These are phyloP conservation scores for Willisornis vidua DNA, from an alignment of 2,113 vertebrate species.

Conservation along the genomic window DNA sequence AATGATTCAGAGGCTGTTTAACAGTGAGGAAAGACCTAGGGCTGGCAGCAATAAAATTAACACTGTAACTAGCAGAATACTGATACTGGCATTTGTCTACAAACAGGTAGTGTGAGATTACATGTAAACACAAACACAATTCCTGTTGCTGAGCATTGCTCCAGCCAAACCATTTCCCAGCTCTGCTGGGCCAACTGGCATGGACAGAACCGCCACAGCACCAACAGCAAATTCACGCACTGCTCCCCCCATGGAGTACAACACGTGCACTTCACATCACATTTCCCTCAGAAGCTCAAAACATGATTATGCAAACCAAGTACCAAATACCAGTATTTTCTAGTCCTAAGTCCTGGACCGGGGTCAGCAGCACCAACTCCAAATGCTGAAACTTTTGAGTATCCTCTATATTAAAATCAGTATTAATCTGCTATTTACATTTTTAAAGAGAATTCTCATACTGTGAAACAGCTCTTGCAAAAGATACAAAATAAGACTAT, in stretches of 20 bases:
- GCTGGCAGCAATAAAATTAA: background rate
- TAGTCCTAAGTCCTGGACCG: background rate
- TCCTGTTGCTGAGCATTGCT: background rate
- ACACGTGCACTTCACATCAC: background rate
- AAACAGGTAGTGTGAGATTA: background rate
- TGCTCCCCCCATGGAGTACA: fast-evolving
- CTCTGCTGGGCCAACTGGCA: background rate
- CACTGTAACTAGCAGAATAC: background rate
- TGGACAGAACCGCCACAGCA: background rate
- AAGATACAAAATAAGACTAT: background rate
- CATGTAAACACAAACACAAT: background rate
- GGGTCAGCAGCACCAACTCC: background rate
- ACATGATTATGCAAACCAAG: background rate
- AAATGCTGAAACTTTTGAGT: background rate
- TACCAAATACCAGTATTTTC: background rate
- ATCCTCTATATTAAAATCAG: background rate
- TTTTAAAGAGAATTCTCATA: background rate
- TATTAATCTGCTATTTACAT: fast-evolving
- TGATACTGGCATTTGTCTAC: background rate
- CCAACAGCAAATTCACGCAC: background rate
- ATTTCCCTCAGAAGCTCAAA: background rate
- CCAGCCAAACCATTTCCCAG: background rate
- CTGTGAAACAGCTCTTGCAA: background rate
- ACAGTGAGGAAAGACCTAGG: background rate
- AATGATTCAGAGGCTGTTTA: background rate